These are phyloP conservation scores for Lepidocyrtoides sp. DNA, from an alignment of 2,888 invertebrate genomes.

Conservation along the genomic window DNA sequence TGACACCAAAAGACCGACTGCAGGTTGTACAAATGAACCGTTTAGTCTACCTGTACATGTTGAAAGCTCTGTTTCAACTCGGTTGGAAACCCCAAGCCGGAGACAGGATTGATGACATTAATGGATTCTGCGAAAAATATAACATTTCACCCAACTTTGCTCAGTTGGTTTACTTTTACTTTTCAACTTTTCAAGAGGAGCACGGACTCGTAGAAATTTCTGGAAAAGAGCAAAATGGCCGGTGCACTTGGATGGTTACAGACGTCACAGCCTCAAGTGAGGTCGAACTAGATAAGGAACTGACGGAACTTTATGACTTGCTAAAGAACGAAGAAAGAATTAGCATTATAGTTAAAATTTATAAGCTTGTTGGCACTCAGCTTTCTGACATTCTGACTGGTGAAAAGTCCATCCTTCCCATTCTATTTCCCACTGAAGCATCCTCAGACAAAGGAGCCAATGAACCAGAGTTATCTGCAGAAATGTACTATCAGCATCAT, in stretches of 20 bases:
- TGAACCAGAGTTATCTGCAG: background rate
- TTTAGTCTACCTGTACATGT: too few species aligned
- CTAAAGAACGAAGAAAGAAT: background rate
- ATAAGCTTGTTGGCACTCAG: background rate
- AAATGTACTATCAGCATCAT: constrained; percentile 18
- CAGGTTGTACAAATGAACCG: too few species aligned
- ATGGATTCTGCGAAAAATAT: too few species aligned
- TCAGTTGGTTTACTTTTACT: too few species aligned
- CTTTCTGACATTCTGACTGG: background rate
- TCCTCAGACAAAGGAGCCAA: background rate
- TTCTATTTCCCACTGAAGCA: constrained; percentile 1
- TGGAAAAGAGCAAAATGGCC: background rate
- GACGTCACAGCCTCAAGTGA: background rate
- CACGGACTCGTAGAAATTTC: background rate
- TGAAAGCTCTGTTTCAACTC: too few species aligned
- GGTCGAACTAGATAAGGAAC: background rate
- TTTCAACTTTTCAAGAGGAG: background rate
- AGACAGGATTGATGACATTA: too few species aligned
- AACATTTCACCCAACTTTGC: too few species aligned
- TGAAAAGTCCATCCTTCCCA: background rate
- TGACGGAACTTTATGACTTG: background rate
- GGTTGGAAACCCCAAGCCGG: too few species aligned
- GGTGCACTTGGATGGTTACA: background rate
- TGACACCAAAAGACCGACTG: too few species aligned
- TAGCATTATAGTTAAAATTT: background rate